A percentile compares a stretch with the other conserved stretches of the same genome.
Conservation (phyloP, 37 sponge, comb jelly and placozoan species). For the Dysidea cf. avara region DNA sequence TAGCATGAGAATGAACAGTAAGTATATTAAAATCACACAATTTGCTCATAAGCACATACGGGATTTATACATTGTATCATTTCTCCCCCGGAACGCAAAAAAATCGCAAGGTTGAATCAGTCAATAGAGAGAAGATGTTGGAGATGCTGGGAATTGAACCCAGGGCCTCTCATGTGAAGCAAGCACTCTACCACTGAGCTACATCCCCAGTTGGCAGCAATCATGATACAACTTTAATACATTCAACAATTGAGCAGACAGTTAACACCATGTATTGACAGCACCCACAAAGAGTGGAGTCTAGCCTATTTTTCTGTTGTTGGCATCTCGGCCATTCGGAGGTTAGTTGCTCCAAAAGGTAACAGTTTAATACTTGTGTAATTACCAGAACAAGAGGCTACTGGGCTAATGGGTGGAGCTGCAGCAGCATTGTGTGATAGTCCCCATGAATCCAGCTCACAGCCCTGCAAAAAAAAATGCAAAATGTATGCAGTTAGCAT, state of each 20-base stretch:
- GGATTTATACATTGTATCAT: too few relatives aligned
- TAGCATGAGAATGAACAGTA: too few relatives aligned
- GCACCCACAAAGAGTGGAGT: too few relatives aligned
- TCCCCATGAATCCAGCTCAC: conserved; percentile 45
- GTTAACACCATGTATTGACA: too few relatives aligned
- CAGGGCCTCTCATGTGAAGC: conserved; percentile 99
- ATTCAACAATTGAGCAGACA: too few relatives aligned
- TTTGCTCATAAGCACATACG: too few relatives aligned
- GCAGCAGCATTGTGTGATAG: conserved; percentile 58
- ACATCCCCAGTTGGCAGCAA: conserved; percentile 99
- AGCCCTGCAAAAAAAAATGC: conserved; percentile 25
- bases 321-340: conserved; percentile 74
- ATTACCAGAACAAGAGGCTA: conserved; percentile 11
- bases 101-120: too few relatives aligned
- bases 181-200: conserved; percentile 99
- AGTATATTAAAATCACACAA: too few relatives aligned
- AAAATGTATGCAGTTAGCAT: background rate
- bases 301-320: conserved; percentile 5
- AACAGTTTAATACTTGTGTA: conserved; percentile 35
- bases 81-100: too few relatives aligned
- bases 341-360: conserved; percentile 74
- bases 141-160: conserved; percentile 99
- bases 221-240: too few relatives aligned
- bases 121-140: conserved; percentile 77
- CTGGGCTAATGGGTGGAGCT: conserved; percentile 62